Evolutionary conservation across 2,888 invertebrate species (phyloP).

Genomic region (Orgyia antiqua): DNA sequence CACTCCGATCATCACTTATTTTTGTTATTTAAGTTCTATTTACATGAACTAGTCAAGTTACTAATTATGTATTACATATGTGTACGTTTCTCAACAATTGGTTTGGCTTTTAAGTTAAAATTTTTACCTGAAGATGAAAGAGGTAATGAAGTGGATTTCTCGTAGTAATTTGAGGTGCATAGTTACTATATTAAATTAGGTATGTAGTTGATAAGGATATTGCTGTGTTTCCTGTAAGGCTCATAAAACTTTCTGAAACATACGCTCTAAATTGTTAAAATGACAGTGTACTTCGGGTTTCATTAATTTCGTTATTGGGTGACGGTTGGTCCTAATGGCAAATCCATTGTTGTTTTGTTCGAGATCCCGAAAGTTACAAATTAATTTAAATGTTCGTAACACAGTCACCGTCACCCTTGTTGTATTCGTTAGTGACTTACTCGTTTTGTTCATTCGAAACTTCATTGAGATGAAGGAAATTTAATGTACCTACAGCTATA

Average conservation of each 20-base stretch:
- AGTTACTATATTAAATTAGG: too few species aligned
- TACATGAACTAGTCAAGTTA: too few species aligned
- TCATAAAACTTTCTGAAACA: neutral
- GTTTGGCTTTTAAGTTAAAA: too few species aligned
- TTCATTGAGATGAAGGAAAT: conserved; percentile 34
- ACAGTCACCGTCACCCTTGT: conserved; percentile 34
- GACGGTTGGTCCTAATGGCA: conserved; percentile 35
- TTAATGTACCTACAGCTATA: conserved; percentile 23
- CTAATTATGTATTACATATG: too few species aligned
- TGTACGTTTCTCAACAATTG: too few species aligned
- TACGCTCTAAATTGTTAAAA: conserved; percentile 5
- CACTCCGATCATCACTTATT: too few species aligned
- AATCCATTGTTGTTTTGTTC: conserved; percentile 39
- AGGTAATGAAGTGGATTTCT: too few species aligned
- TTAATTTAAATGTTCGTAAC: conserved; percentile 56
- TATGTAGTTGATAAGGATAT: too few species aligned
- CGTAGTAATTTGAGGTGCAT: too few species aligned
- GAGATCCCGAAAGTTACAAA: conserved; percentile 51
- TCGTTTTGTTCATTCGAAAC: conserved; percentile 43
- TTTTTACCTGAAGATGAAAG: too few species aligned
- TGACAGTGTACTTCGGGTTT: conserved; percentile 24
- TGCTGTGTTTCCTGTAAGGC: too few species aligned
- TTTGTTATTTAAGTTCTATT: too few species aligned
- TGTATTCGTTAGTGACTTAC: conserved; percentile 46
- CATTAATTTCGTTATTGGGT: conserved; percentile 38